These are phyloP conservation scores for Anomalospiza imberbis DNA, from an alignment of 2,797 vertebrate species.

Conservation along the genomic window DNA sequence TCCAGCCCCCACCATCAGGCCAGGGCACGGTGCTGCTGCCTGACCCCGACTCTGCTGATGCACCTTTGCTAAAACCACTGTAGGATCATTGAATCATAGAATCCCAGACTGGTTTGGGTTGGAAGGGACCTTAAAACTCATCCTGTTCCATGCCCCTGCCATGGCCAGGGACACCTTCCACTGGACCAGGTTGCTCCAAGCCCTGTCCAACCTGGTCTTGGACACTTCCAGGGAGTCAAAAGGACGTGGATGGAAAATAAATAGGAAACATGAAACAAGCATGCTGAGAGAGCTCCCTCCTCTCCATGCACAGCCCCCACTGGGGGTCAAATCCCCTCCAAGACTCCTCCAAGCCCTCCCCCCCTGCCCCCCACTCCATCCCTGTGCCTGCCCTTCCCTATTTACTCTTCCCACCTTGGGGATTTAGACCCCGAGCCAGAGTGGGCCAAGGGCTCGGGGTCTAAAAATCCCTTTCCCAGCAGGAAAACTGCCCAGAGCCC, in stretches of 20 bases:
- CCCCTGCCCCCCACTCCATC: not conserved
- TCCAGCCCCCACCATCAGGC: not conserved
- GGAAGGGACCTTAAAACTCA: not conserved
- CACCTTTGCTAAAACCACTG: not conserved
- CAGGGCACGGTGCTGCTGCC: not conserved
- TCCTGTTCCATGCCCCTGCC: not conserved
- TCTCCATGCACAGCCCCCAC: not conserved
- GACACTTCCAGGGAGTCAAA: not conserved
- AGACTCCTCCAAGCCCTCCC: not conserved
- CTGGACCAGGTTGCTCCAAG: not conserved
- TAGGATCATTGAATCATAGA: rapidly evolving
- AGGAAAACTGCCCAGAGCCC: not conserved
- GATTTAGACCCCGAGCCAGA: rapidly evolving
- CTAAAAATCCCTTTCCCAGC: not conserved
- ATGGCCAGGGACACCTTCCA: not conserved
- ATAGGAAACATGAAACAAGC: not conserved
- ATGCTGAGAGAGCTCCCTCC: not conserved
- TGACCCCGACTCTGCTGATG: rapidly evolving
- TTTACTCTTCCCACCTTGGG: not conserved
- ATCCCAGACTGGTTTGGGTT: not conserved
- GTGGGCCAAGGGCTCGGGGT: rapidly evolving
- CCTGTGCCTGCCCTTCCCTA: not conserved
- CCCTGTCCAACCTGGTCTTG: not conserved
- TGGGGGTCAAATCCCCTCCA: not conserved
- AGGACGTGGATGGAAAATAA: rapidly evolving